phyloP scores from a whole-genome alignment of 2,797 vertebrate species.

The Melanotaenia trifasciata region DNA sequence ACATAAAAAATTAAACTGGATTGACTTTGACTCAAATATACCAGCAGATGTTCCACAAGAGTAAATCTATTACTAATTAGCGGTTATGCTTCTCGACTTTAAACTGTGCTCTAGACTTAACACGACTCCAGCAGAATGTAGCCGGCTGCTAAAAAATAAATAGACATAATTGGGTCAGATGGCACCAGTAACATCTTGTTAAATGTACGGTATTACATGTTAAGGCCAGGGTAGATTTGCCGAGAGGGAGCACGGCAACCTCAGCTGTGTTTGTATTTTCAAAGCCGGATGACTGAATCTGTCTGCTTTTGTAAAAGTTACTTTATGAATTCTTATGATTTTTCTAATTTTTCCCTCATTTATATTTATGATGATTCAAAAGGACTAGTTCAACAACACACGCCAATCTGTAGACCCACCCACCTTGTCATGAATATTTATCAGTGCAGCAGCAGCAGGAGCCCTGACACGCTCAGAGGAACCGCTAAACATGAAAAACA shows the following conservation, averaged over 20 bases:
- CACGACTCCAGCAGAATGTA: background rate
- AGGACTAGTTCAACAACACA: background rate
- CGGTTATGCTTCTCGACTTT: background rate
- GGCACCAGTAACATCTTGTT: constrained; percentile 7
- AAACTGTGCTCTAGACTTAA: background rate
- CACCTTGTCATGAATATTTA: constrained; percentile 37
- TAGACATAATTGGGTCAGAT: constrained; percentile 5
- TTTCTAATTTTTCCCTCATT: constrained; percentile 34
- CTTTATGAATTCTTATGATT: constrained; percentile 27
- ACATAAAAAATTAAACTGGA: background rate
- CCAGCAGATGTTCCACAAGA: background rate
- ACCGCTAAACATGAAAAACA: constrained; percentile 10
- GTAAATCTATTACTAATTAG: background rate
- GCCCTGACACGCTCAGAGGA: background rate
- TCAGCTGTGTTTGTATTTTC: constrained; percentile 29
- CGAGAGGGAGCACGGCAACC: background rate
- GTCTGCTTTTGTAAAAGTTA: constrained; percentile 17
- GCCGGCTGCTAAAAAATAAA: background rate
- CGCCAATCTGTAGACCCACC: constrained; percentile 6
- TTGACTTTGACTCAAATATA: background rate
- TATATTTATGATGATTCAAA: constrained; percentile 46
- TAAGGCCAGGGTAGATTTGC: background rate
- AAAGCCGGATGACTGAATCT: constrained; percentile 14
- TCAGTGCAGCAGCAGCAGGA: constrained; percentile 16
- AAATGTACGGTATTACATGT: constrained; percentile 16